Base-by-base conservation (phyloP, 2,888 invertebrate species). In the Dasypolia templi region DNA sequence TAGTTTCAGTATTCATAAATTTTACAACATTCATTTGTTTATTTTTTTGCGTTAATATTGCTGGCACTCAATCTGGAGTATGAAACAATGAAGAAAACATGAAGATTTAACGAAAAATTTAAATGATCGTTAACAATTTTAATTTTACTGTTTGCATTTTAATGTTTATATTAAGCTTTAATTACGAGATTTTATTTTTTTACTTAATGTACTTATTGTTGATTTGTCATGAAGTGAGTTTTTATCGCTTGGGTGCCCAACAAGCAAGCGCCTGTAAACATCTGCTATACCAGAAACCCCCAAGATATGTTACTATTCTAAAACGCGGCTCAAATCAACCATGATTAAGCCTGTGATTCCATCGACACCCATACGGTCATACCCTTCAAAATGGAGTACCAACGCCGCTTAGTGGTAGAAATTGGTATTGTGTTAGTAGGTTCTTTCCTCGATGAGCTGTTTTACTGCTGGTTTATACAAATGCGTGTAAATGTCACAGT, bases 11-110 rank as follows among this genome's bases (percentile, higher is more conserved):
- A n/a, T n/a, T n/a, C n/a, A n/a, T n/a, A n/a, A n/a, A n/a, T 53
- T 69, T 46, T 53, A 70, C 26, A 29, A 59, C 29, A 32, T 61
- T 46, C 7, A 22, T 53, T 77, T 77, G 77, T 77, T 75, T 59
- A 58, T 68, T 39, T 55, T n/a, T 29, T 35, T 51, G 19, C 35
- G 14, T 14, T 51, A 14, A 35, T 58, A 51, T 26, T 58, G 51
- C 42, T 59, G 69, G 42, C 77, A 59, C 51, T 51, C 29, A 22
- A 17, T 32, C 9, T 17, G 26, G 42, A 51, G 22, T 3, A 49
- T 32, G 9, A 44, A 44, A 44, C 19, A 67, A n/a, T n/a, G n/a
- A n/a, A n/a, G n/a, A n/a, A n/a, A n/a, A 19, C 22, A 53, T 29
- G 19, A 2, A 1, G 46, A n/a, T 73, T 72, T 44, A 5, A 61